Conservation (phyloP, 2,797 vertebrate species). For the Smutsia gigantea region DNA sequence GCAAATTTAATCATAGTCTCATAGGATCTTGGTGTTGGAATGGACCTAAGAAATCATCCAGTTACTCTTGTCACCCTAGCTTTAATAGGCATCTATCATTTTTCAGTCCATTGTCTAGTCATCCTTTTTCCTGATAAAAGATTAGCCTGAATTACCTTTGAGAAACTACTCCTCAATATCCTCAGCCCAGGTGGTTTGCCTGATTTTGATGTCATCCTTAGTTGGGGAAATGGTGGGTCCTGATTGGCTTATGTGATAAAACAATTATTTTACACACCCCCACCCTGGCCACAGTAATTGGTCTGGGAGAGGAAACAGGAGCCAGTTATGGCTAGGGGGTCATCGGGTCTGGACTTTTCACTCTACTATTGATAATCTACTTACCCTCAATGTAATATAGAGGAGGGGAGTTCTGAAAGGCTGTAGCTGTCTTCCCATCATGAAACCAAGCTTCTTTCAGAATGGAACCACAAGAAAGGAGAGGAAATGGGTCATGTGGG, state of each 20-base stretch:
- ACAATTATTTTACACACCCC: background rate
- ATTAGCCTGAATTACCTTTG: background rate
- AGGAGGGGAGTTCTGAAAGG: background rate
- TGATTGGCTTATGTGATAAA: background rate
- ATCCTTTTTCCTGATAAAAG: background rate
- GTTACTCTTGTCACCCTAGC: background rate
- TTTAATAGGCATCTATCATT: conserved; percentile 4
- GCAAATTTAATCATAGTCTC: background rate
- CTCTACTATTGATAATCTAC: background rate
- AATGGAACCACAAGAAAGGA: background rate
- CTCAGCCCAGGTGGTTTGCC: background rate
- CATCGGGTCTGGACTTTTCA: background rate
- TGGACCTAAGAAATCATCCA: conserved; percentile 31
- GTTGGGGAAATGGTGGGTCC: fast-evolving
- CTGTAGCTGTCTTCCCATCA: too few species aligned
- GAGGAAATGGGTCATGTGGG: fast-evolving
- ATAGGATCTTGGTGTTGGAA: background rate
- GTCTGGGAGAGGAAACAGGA: background rate
- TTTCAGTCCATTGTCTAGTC: background rate
- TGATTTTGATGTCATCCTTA: background rate
- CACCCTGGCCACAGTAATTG: background rate
- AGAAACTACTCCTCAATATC: background rate
- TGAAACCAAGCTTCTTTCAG: background rate
- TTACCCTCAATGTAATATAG: background rate
- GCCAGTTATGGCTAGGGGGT: background rate